Percentiles rank a stretch among this genome's conserved stretches.
phyloP scores from a whole-genome alignment of 2,888 invertebrate species.

The Seira musarum region DNA sequence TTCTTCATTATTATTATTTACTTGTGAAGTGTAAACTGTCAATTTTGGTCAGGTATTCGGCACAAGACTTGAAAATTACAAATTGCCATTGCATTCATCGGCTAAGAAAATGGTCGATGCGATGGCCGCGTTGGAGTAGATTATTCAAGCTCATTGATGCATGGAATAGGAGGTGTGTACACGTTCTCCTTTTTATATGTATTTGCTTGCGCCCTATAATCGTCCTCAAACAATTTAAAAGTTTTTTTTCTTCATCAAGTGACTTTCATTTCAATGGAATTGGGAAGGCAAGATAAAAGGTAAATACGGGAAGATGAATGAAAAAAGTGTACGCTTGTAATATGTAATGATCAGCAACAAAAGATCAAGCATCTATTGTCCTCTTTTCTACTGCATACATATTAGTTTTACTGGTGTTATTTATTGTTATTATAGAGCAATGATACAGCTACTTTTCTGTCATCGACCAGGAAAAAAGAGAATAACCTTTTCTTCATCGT shows the following conservation, averaged over 20 bases:
- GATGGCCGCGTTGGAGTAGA: constrained; percentile 39
- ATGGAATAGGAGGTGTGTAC: constrained; percentile 49
- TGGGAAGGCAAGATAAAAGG: constrained; percentile 36
- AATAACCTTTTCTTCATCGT: constrained; percentile 6
- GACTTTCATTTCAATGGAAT: constrained; percentile 39
- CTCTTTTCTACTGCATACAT: no score
- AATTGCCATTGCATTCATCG: constrained; percentile 13
- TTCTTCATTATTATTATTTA: constrained; percentile 38
- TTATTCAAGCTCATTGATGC: constrained; percentile 45
- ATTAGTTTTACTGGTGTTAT: no score
- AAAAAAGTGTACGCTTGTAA: no score
- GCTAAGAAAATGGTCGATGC: background rate
- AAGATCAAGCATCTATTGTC: no score
- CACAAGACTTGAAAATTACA: constrained; percentile 39
- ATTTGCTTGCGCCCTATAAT: no score
- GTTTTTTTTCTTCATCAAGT: background rate
- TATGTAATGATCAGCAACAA: no score
- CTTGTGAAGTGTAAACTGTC: constrained; percentile 33
- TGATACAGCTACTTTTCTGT: constrained; percentile 43
- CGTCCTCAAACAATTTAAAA: background rate
- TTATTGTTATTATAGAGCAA: constrained; percentile 25
- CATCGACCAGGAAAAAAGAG: constrained; percentile 17
- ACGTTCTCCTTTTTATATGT: no score
- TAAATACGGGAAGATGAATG: constrained; percentile 38
- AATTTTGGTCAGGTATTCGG: constrained; percentile 9